Evolutionary conservation across 2,113 vertebrate species (phyloP), one percentile per base, ranked within the genome.

Genomic region (Climacteris rufus): DNA sequence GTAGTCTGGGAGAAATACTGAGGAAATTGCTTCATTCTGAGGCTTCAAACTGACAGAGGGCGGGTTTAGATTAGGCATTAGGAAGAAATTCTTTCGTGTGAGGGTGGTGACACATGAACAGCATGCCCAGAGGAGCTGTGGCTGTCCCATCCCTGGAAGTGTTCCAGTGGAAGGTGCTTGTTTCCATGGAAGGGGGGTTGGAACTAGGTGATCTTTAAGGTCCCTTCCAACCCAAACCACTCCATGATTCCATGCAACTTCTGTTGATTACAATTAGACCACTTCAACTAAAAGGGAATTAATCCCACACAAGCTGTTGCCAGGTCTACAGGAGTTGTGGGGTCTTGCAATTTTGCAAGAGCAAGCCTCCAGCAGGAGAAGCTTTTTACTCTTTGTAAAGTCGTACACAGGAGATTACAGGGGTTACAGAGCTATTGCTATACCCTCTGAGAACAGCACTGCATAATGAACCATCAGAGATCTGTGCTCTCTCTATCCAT

Each of bases 91-190:
- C 60, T 68, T 30, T 17, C 13, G 2, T 25, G 11, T 10, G 45
- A 45, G 45, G 14, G 20, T 22, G 20, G 9, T 25, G 45, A 60
- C 20, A 37, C 20, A 39, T 14, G 45, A 47, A 61, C 39, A 68
- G 45, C n/a, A 22, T 0, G 0, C 3, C 24, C 45, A 40, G 39
- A 39, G 45, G 24, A 60, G 23, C 8, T 1, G 1, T 28, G 31
- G 59, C 44, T 44, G 35, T 31, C 76, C 31, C 52, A 28, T 15
- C 15, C 52, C 44, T 52, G 15, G 4, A 39, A 24, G 6, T 28
- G 42, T 5, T 44, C 68, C 2, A 27, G 23, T 9, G 22, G 33
- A 45, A 30, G 15, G 4, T 6, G 27, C 11, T n/a, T 18, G 19
- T 57, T 24, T 22, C 65, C 33, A 44, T 4, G 15, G 33, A 31